These are phyloP conservation scores for Eupithecia insigniata DNA, from an alignment of 2,888 invertebrate genomes.

Conservation along the genomic window DNA sequence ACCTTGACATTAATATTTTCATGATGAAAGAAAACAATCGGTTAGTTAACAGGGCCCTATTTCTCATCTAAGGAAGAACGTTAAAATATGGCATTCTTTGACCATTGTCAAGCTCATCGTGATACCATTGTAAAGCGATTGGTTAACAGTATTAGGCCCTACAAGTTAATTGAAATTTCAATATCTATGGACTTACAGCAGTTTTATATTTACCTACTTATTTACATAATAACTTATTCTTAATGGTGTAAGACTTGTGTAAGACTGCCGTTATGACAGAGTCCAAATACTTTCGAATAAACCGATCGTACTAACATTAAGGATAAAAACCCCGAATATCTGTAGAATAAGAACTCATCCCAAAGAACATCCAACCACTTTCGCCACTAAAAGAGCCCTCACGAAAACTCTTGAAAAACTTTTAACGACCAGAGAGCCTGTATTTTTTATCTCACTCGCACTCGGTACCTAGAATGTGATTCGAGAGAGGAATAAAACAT, in stretches of 20 bases:
- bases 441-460: slow-evolving; percentile 5
- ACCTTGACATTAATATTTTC: not conserved
- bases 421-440: slow-evolving; percentile 33
- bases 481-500: slow-evolving; percentile 38
- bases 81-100: no score
- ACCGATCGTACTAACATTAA: not conserved
- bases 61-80: no score
- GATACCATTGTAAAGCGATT: no score
- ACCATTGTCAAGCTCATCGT: no score
- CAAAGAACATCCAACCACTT: slow-evolving; percentile 8
- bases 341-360: not conserved
- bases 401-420: slow-evolving; percentile 33
- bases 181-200: no score
- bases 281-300: not conserved
- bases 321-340: not conserved
- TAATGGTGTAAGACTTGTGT: no score
- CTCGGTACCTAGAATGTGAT: slow-evolving; percentile 21
- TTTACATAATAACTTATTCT: no score
- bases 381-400: slow-evolving; percentile 22
- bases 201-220: no score
- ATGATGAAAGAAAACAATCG: not conserved
- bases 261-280: no score
- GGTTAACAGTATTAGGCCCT: no score
- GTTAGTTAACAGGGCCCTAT: no score
- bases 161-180: not conserved